A percentile compares a stretch with the other conserved stretches of the same genome.
Conservation (phyloP, 2,888 invertebrate genomes). For the Epistrophe eligans region DNA sequence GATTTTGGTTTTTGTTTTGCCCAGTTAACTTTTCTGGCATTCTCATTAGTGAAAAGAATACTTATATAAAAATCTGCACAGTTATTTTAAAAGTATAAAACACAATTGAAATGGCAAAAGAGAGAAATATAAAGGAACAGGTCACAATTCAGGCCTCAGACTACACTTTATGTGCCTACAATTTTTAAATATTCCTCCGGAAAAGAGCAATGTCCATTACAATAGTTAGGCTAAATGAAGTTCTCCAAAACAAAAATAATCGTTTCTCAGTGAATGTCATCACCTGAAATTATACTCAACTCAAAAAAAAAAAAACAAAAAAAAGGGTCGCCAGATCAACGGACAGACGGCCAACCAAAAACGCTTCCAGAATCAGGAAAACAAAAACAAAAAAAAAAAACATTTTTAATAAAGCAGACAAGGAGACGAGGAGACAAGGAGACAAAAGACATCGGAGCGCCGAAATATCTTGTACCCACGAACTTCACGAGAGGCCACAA, state of each 20-base stretch:
- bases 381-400: conserved; percentile 24
- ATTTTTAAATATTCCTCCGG: background rate
- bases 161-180: too few species aligned
- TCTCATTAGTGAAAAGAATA: too few species aligned
- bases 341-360: conserved; percentile 9
- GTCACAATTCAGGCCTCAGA: too few species aligned
- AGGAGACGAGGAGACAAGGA: conserved; percentile 55
- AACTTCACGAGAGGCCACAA: background rate
- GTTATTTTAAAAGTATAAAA: too few species aligned
- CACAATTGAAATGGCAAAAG: too few species aligned
- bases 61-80: too few species aligned
- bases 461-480: conserved; percentile 65
- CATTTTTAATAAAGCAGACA: conserved; percentile 57
- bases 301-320: conserved; percentile 7
- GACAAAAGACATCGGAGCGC: conserved; percentile 67
- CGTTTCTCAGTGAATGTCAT: background rate
- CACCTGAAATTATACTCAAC: conserved; percentile 1
- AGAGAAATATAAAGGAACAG: too few species aligned
- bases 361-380: conserved; percentile 39
- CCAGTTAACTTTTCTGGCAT: too few species aligned
- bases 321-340: conserved; percentile 44
- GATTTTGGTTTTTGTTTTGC: too few species aligned
- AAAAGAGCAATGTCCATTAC: background rate
- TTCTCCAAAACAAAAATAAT: background rate
- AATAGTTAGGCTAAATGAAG: background rate